These are phyloP conservation scores for Eubucco bourcierii DNA, from an alignment of 2,113 vertebrate genomes.

Conservation along the genomic window DNA sequence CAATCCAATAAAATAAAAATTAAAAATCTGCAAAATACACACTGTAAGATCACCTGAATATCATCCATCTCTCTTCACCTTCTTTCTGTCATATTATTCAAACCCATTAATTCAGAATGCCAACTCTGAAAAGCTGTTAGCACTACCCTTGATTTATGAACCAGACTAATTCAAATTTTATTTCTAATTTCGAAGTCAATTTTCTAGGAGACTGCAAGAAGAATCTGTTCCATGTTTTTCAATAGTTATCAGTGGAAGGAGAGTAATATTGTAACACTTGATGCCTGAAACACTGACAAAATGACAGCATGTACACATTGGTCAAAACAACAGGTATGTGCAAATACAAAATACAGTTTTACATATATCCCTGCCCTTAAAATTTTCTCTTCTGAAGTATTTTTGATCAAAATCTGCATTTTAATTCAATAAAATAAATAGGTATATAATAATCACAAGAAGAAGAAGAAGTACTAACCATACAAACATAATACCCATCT, in stretches of 20 bases:
- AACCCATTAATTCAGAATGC: background rate
- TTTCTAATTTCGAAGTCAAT: background rate
- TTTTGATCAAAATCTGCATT: background rate
- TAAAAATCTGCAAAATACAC: background rate
- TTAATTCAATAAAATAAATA: background rate
- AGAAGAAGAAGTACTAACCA: too few species aligned
- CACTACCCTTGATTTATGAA: background rate
- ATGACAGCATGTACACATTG: background rate
- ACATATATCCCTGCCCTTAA: background rate
- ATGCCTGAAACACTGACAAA: rapidly evolving
- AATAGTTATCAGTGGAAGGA: background rate
- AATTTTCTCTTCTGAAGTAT: background rate
- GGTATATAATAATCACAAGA: too few species aligned
- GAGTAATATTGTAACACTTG: background rate
- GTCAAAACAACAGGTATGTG: background rate
- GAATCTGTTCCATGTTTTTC: background rate
- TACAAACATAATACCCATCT: too few species aligned
- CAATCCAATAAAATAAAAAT: background rate
- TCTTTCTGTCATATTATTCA: background rate
- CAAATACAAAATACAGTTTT: background rate
- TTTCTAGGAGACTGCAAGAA: background rate
- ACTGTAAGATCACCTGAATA: background rate
- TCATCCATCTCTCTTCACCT: background rate
- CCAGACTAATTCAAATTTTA: background rate
- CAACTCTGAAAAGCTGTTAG: background rate